A percentile compares a stretch with the other conserved stretches of the same genome.
Conservation (phyloP, 2,888 invertebrate genomes). For the Apeira syringaria region DNA sequence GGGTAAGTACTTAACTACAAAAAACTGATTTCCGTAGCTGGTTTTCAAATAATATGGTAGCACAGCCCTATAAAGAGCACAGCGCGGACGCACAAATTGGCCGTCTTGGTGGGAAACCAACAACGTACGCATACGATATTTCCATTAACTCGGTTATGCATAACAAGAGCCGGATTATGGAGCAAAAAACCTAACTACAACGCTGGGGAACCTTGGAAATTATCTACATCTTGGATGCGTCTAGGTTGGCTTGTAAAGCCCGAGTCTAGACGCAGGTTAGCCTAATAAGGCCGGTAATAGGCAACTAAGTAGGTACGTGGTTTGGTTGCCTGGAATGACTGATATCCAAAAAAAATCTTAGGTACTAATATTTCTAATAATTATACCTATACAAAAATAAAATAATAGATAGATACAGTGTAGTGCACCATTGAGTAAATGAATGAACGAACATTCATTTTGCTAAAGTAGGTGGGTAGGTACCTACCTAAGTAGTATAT, state of each 20-base stretch:
- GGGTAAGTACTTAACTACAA: too few species aligned
- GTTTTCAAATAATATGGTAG: too few species aligned
- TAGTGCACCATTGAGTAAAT: too few species aligned
- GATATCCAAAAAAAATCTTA: too few species aligned
- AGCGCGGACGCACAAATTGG: conserved; percentile 77
- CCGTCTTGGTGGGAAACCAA: conserved; percentile 62
- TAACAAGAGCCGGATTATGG: conserved; percentile 51
- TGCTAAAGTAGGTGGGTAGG: too few species aligned
- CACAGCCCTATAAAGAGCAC: conserved; percentile 28
- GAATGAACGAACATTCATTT: too few species aligned
- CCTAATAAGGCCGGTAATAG: conserved; percentile 19
- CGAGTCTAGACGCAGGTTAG: conserved; percentile 7
- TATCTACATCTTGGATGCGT: conserved; percentile 36
- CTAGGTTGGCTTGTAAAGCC: conserved; percentile 3
- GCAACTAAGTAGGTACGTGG: conserved; percentile 16
- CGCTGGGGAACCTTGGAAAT: conserved; percentile 45
- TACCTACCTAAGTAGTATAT: too few species aligned
- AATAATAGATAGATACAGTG: too few species aligned
- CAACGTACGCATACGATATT: conserved; percentile 56
- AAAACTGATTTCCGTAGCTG: too few species aligned
- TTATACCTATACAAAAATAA: too few species aligned
- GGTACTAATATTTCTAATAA: too few species aligned
- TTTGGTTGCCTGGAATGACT: conserved; percentile 1
- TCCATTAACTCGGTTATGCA: conserved; percentile 58
- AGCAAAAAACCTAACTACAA: conserved; percentile 44